phyloP scores from a whole-genome alignment of 2,888 invertebrate species.

The Spodoptera picta region DNA sequence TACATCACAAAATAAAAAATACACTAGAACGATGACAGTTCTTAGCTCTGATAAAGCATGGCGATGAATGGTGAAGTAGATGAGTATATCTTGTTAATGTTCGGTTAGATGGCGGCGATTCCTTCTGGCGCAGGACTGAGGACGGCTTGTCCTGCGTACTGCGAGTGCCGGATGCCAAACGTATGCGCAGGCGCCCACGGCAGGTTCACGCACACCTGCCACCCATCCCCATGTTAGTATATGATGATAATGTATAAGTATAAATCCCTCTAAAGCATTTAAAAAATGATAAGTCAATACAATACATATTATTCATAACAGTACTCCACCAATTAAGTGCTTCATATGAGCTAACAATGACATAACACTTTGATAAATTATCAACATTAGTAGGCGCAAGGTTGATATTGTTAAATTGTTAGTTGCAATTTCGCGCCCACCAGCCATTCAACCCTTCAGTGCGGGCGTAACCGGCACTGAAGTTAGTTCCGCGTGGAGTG shows the following conservation, averaged over 20 bases:
- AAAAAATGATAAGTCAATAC: constrained; percentile 3
- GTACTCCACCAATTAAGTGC: constrained; percentile 9
- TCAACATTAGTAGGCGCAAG: constrained; percentile 35
- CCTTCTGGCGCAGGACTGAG: constrained; percentile 80
- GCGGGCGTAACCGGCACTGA: constrained; percentile 36
- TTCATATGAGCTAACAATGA: constrained; percentile 9
- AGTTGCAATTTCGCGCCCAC: constrained; percentile 48
- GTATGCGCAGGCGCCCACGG: constrained; percentile 92
- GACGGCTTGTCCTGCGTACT: constrained; percentile 89
- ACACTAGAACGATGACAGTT: constrained; percentile 45
- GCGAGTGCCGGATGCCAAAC: constrained; percentile 94
- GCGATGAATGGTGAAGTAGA: constrained; percentile 51
- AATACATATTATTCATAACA: not conserved
- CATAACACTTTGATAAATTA: constrained; percentile 13
- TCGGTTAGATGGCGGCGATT: constrained; percentile 70
- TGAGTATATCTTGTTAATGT: constrained; percentile 64
- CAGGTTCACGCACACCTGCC: constrained; percentile 87
- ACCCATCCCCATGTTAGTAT: constrained; percentile 67
- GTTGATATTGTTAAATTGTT: constrained; percentile 35
- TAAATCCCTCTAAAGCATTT: constrained; percentile 18
- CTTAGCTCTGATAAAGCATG: constrained; percentile 49
- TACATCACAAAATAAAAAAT: constrained; percentile 52
- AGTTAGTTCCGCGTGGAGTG: constrained; percentile 52
- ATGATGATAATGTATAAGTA: constrained; percentile 23
- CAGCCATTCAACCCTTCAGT: constrained; percentile 39